A percentile compares a stretch with the other conserved stretches of the same genome.
Conservation (phyloP, 1,140 invertebrate species). For the Zaprionus africanus region DNA sequence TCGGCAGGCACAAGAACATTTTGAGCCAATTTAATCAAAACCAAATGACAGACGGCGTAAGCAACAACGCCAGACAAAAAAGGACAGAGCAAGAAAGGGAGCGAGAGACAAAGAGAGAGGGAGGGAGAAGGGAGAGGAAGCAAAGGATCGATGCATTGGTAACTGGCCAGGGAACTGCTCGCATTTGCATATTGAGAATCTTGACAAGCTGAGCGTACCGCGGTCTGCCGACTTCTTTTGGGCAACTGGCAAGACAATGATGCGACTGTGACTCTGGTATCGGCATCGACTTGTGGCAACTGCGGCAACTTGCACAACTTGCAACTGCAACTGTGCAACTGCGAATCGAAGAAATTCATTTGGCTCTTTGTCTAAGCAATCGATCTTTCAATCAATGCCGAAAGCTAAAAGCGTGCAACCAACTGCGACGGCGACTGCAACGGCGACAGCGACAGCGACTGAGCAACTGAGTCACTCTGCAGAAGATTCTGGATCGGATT, state of each 20-base stretch:
- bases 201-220: constrained; percentile 63
- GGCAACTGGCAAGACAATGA: constrained; percentile 77
- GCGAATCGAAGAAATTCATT: constrained; percentile 74
- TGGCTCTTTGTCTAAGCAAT: constrained; percentile 76
- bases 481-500: constrained; percentile 36
- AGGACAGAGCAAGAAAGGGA: background rate
- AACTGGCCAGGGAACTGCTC: constrained; percentile 52
- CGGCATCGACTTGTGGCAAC: constrained; percentile 34
- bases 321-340: constrained; percentile 24
- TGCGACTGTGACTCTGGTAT: constrained; percentile 57
- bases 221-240: constrained; percentile 54
- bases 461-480: constrained; percentile 31
- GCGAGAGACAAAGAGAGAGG: background rate
- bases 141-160: constrained; percentile 28
- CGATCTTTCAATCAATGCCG: constrained; percentile 84
- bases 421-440: constrained; percentile 21
- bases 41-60: constrained; percentile 70
- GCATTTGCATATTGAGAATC: constrained; percentile 79
- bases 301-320: constrained; percentile 10
- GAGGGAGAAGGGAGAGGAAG: background rate
- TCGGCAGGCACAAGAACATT: constrained; percentile 55
- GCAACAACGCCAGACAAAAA: constrained; percentile 55
- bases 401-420: constrained; percentile 57
- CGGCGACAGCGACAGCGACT: constrained; percentile 3
- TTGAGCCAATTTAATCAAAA: constrained; percentile 82